Evolutionary conservation across 2,113 vertebrate genomes (phyloP).

Genomic region (Bothrops jararaca): DNA sequence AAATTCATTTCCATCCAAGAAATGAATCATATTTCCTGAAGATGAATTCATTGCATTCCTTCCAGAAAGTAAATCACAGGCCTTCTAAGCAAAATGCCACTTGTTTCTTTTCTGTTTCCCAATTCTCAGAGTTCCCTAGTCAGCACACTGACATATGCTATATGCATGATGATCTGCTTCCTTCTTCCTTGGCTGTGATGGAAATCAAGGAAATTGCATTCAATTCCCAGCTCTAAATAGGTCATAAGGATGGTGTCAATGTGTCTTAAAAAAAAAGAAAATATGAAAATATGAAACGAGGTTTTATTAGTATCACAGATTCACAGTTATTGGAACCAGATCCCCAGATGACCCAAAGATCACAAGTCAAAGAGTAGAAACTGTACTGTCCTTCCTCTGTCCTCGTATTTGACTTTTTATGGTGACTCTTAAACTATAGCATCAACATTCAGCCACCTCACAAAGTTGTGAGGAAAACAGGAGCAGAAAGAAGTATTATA

Average conservation of each 20-base stretch:
- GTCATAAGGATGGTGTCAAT: not conserved
- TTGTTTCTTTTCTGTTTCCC: conserved; percentile 13
- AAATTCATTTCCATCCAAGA: not conserved
- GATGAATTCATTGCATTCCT: conserved; percentile 46
- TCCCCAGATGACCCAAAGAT: not conserved
- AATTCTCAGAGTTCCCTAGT: not conserved
- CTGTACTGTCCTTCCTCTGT: not conserved
- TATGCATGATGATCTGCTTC: not conserved
- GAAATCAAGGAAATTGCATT: not conserved
- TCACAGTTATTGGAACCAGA: not conserved
- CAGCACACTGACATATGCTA: not conserved
- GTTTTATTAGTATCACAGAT: not conserved
- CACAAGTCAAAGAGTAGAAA: not conserved
- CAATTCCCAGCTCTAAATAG: not conserved
- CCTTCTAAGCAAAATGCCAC: not conserved
- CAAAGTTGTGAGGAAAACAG: not conserved
- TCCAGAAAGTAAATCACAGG: not conserved
- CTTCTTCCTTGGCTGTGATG: not conserved
- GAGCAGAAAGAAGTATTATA: not conserved
- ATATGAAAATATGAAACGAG: not conserved
- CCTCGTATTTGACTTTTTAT: not conserved
- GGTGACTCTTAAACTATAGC: not conserved
- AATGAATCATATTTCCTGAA: conserved; percentile 46
- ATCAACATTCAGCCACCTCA: not conserved
- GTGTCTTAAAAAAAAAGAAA: not conserved